These are phyloP conservation scores for Cephalopterus ornatus DNA, from an alignment of 2,113 vertebrate species.

Conservation along the genomic window DNA sequence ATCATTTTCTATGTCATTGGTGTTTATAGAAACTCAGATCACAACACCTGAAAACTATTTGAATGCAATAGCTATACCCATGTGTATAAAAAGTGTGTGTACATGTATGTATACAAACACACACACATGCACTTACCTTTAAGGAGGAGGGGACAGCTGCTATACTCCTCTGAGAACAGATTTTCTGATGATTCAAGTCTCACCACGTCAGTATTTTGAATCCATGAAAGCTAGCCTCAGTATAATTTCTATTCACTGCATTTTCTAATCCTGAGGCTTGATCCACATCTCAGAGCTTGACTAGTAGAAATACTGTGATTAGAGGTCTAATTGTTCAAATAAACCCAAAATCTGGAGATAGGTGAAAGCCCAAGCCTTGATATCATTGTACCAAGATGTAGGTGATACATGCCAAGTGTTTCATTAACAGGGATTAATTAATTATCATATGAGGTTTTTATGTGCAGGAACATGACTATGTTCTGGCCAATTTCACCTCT, in stretches of 20 bases:
- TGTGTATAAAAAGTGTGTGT: neutral
- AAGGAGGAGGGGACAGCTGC: neutral
- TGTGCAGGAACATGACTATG: neutral
- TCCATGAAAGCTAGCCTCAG: neutral
- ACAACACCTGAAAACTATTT: neutral
- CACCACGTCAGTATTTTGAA: neutral
- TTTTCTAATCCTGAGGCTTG: neutral
- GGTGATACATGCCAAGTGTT: neutral
- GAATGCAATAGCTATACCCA: neutral
- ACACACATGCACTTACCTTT: neutral
- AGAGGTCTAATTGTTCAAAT: neutral
- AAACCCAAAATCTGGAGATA: neutral
- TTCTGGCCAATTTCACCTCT: neutral
- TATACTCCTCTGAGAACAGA: neutral
- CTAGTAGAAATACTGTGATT: neutral
- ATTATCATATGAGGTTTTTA: neutral
- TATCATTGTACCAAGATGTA: neutral
- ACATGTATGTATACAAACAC: rapidly evolving
- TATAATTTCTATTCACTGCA: neutral
- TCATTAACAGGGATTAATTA: neutral
- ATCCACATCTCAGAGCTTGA: neutral
- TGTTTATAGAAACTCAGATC: neutral
- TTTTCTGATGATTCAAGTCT: neutral
- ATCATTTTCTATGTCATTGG: neutral
- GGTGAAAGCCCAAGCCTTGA: neutral